These are phyloP conservation scores for Tortricodes alternella DNA, from an alignment of 2,888 invertebrate genomes.

Conservation along the genomic window DNA sequence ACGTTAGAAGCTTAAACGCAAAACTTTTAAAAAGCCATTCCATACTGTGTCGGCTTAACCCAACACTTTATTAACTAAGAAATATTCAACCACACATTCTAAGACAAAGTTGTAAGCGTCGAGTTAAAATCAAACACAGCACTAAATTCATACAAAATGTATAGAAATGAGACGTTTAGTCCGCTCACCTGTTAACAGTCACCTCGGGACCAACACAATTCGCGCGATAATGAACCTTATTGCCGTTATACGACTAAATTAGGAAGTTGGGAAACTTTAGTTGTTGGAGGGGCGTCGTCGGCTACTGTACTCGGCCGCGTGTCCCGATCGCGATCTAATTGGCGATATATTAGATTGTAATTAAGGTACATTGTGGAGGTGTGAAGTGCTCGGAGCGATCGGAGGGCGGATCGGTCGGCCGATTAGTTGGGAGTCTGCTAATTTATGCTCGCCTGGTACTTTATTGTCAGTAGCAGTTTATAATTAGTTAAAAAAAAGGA, in stretches of 20 bases:
- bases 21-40: no score
- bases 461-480: slow-evolving; percentile 1
- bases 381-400: slow-evolving; percentile 20
- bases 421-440: slow-evolving; percentile 24
- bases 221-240: slow-evolving; percentile 29
- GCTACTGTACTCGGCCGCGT: slow-evolving; percentile 23
- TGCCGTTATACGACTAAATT: slow-evolving; percentile 12
- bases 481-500: no score
- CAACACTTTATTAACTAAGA: no score
- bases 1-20: neutral
- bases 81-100: no score
- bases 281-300: slow-evolving; percentile 10
- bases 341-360: slow-evolving; percentile 37
- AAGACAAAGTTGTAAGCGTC: slow-evolving; percentile 23
- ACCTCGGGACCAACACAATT: slow-evolving; percentile 26
- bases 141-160: slow-evolving; percentile 32
- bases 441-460: slow-evolving; percentile 18
- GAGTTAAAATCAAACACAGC: slow-evolving; percentile 26
- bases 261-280: slow-evolving; percentile 17
- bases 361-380: slow-evolving; percentile 33
- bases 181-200: slow-evolving; percentile 30
- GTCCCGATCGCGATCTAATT: slow-evolving; percentile 35
- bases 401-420: slow-evolving; percentile 12
- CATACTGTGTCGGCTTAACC: no score
- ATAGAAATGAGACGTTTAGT: slow-evolving; percentile 30